phyloP scores from a whole-genome alignment of 2,797 vertebrate genomes.

The Chiroxiphia lanceolata region DNA sequence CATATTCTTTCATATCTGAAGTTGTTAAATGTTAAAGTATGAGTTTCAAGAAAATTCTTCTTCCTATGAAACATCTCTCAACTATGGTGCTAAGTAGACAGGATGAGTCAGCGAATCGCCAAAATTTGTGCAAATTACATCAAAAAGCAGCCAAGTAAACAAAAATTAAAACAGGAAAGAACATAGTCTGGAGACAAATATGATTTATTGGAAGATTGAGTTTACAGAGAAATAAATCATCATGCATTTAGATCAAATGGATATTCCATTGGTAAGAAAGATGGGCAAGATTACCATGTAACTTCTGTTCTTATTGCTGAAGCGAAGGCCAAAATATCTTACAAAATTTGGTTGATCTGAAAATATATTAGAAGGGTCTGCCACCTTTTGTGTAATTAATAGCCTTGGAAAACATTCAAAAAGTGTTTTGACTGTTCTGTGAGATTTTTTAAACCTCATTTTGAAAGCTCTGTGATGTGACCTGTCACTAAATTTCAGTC shows the following conservation, averaged over 20 bases:
- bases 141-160: neutral
- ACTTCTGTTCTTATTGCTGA: neutral
- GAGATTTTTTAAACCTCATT: neutral
- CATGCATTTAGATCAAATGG: neutral
- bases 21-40: neutral
- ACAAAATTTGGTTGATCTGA: neutral
- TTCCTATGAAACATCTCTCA: neutral
- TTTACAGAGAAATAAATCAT: neutral
- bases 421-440: neutral
- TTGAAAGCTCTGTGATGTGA: neutral
- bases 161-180: neutral
- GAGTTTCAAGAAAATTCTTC: neutral
- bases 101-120: neutral
- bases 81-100: neutral
- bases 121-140: neutral
- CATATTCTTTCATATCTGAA: neutral
- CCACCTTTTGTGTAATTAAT: neutral
- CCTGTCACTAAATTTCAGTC: neutral
- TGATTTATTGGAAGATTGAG: neutral
- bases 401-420: neutral
- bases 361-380: neutral
- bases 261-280: neutral
- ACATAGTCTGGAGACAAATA: neutral
- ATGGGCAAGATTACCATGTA: neutral
- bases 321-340: neutral